phyloP scores from a whole-genome alignment of 2,797 vertebrate genomes.

The Helicolenus hilgendorfi region DNA sequence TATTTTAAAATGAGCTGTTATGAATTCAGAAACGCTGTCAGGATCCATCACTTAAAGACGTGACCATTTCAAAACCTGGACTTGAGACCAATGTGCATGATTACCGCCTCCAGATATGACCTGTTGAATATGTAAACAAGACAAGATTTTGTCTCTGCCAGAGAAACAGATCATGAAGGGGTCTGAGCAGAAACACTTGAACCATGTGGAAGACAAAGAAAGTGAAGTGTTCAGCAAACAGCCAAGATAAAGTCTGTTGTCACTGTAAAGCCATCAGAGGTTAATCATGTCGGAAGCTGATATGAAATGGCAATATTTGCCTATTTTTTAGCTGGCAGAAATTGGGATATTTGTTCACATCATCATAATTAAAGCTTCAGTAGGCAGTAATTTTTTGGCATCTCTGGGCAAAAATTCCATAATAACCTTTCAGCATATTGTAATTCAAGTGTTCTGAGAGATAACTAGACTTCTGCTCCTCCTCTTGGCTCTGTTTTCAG shows the following conservation, averaged over 20 bases:
- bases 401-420: too few species aligned
- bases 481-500: too few species aligned
- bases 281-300: background rate
- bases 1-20: background rate
- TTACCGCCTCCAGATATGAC: slow-evolving; percentile 8
- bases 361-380: background rate
- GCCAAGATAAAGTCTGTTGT: background rate
- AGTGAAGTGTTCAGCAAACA: background rate
- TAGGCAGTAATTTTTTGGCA: too few species aligned
- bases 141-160: background rate
- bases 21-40: background rate
- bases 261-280: background rate
- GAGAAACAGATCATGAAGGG: background rate
- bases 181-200: background rate
- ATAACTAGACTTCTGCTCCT: too few species aligned
- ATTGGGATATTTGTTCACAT: background rate
- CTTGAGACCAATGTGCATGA: background rate
- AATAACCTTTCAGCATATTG: too few species aligned
- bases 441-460: too few species aligned
- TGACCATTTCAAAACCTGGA: background rate
- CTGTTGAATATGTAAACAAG: slow-evolving; percentile 11
- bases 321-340: background rate
- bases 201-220: background rate
- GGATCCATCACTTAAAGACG: background rate
- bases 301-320: background rate